Evolutionary conservation across 2,113 vertebrate genomes (phyloP).

Genomic region (Phodopus roborovskii): DNA sequence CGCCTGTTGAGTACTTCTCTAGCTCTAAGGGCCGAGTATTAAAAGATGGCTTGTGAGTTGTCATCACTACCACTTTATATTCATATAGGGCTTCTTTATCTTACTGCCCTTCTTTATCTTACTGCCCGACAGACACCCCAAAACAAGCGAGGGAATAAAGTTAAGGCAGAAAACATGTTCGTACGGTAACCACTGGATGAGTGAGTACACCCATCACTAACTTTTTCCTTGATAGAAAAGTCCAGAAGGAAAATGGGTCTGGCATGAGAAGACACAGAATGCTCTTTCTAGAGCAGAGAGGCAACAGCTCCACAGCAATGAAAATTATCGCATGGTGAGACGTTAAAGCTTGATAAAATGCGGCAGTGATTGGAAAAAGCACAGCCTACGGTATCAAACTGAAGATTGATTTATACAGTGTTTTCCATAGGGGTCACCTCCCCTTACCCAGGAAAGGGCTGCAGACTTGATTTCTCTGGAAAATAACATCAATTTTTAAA

Average conservation of each 20-base stretch:
- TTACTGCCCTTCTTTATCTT: not conserved
- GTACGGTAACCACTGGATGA: not conserved
- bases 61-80: not conserved
- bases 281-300: not conserved
- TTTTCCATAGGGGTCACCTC: not conserved
- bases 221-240: not conserved
- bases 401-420: not conserved
- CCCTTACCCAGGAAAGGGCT: not conserved
- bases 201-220: not conserved
- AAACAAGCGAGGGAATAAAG: conserved; percentile 8
- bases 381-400: not conserved
- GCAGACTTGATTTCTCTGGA: conserved; percentile 31
- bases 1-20: not conserved
- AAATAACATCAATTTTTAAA: not conserved
- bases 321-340: not conserved
- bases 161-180: not conserved
- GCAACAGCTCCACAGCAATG: not conserved
- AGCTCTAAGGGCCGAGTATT: not conserved
- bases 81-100: not conserved
- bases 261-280: not conserved
- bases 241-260: not conserved
- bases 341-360: conserved; percentile 19
- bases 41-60: not conserved
- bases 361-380: not conserved
- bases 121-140: not conserved